Base-by-base conservation (phyloP, 2,113 vertebrate species). In the Furnarius figulus region DNA sequence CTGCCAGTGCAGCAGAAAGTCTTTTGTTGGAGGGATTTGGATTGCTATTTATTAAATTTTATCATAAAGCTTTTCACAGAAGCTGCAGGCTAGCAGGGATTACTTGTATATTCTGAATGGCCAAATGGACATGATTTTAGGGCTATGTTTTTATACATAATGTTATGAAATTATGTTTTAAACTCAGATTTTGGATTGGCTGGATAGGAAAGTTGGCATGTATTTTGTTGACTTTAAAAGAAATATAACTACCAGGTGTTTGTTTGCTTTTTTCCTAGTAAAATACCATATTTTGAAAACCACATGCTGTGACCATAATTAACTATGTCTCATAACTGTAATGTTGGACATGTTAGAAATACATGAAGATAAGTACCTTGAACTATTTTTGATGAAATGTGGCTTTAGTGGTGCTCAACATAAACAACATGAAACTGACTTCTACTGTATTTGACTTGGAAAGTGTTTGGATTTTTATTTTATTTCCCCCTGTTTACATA, bases 21-120 rank as follows among this genome's bases (percentile, higher is more conserved):
- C 97, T 90, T 85, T 95, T 96, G 92, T 96, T 95, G 89, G 46
- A 94, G 75, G 80, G 80, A 94, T 92, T 97, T 92, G 59, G 74
- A 89, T 78, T 71, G 52, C 42, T 91, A 74, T 95, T 96, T 94
- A 90, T 86, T 90, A 91, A 91, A 86, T 94, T 91, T 93, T 87
- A 53, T 92, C 77, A 78, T 74, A 76, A 89, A 88, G 77, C 68
- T 87, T 93, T 25, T 8, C 91, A 92, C 85, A 97, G 94, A 91
- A 95, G 93, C 90, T 95, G 83, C 68, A 94, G 81, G 66, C 82
- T 82, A 89, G 63, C 31, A 59, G 63, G 50, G 78, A 90, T 95
- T 92, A 91, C 67, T 87, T 94, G 52, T 78, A 95, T 94, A 35
- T 91, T 95, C 91, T 10, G 2, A 96, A 63, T 77, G 71, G 67